These are phyloP conservation scores for Notolabrus celidotus DNA, from an alignment of 2,797 vertebrate species.

Conservation along the genomic window DNA sequence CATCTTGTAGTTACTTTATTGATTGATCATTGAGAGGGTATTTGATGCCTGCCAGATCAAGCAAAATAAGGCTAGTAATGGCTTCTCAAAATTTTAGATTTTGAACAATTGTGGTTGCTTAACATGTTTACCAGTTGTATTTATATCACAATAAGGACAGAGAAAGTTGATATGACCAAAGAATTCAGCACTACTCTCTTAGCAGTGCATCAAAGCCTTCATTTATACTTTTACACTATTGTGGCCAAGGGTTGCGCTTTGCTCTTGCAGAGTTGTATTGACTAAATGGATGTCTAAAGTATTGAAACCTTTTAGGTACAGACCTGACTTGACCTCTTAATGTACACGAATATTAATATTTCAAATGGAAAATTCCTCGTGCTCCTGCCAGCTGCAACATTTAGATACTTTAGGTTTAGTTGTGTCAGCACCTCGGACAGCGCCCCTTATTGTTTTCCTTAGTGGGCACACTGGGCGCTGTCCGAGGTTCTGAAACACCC, in stretches of 20 bases:
- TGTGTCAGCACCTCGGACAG: constrained; percentile 61
- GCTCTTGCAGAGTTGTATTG: constrained; percentile 5
- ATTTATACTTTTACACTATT: background rate
- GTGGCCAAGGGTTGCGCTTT: background rate
- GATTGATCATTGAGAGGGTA: constrained; percentile 53
- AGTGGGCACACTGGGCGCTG: constrained; percentile 29
- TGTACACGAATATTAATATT: constrained; percentile 36
- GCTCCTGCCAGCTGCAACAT: constrained; percentile 18
- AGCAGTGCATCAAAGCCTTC: background rate
- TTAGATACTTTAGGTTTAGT: constrained; percentile 17
- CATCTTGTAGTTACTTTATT: constrained; percentile 68
- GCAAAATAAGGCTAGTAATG: background rate
- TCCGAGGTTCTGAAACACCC: constrained; percentile 46
- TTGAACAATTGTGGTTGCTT: background rate
- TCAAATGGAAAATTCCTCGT: constrained; percentile 35
- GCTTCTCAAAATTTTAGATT: no score
- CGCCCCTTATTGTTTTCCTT: constrained; percentile 3
- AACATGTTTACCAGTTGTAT: background rate
- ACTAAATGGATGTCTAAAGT: constrained; percentile 16
- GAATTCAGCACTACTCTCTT: background rate
- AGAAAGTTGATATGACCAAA: background rate
- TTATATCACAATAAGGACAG: background rate
- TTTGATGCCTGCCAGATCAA: constrained; percentile 26
- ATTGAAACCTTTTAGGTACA: constrained; percentile 36
- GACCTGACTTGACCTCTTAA: constrained; percentile 35